Base-by-base conservation (phyloP, 53 echinoderm and acorn worm genomes). In the Temnopleurus reevesii region DNA sequence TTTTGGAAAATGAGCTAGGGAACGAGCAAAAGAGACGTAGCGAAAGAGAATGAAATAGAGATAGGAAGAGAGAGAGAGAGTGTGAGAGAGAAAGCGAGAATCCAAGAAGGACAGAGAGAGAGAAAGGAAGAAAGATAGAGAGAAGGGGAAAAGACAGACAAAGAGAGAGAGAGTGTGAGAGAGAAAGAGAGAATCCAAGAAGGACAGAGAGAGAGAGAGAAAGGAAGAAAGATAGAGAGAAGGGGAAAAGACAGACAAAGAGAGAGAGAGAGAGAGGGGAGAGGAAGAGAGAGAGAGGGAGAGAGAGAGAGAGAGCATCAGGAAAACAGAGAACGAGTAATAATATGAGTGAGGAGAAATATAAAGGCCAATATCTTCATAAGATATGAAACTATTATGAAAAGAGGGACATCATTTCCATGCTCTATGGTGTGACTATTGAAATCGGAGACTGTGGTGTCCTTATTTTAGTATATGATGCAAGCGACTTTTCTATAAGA, bases 251-350 rank as follows among this genome's bases (percentile, higher is more conserved):
- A 59, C 60, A 59, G 60, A 5, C 6, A 18, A n/a, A 59, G 7
- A n/a, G 60, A 59, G 60, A 59, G 60, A 21, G 60, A 59, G 60
- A 59, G 60, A 59, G 10, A n/a, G n/a, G n/a, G n/a, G n/a, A n/a
- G n/a, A n/a, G n/a, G n/a, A n/a, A n/a, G n/a, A n/a, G n/a, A n/a
- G n/a, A n/a, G n/a, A n/a, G n/a, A n/a, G n/a, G n/a, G n/a, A n/a
- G n/a, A n/a, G n/a, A n/a, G n/a, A n/a, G n/a, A n/a, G n/a, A n/a
- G n/a, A n/a, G n/a, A n/a, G n/a, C n/a, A n/a, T n/a, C n/a, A n/a
- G n/a, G n/a, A n/a, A n/a, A n/a, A n/a, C n/a, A n/a, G n/a, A n/a
- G n/a, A n/a, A n/a, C n/a, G n/a, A n/a, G n/a, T n/a, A n/a, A n/a
- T n/a, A n/a, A n/a, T n/a, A n/a, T n/a, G n/a, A n/a, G n/a, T n/a